These are phyloP conservation scores for Battus philenor DNA, from an alignment of 1,140 invertebrate genomes.

Conservation along the genomic window DNA sequence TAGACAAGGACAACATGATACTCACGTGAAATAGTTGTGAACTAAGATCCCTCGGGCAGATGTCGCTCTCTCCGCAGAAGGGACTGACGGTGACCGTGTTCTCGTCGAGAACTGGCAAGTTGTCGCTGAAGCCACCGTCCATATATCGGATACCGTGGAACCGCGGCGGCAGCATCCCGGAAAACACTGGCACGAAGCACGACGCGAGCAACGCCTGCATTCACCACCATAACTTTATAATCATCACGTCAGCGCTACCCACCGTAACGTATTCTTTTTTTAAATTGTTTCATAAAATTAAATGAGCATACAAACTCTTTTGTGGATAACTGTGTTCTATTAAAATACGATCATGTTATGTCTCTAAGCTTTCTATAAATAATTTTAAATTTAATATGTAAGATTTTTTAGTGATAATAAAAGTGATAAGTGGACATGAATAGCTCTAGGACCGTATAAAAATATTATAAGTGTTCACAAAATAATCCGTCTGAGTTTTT, in stretches of 20 bases:
- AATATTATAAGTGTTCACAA: too few species aligned
- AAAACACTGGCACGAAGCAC: constrained; percentile 97
- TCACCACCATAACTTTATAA: background rate
- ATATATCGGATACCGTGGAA: constrained; percentile 95
- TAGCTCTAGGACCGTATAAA: too few species aligned
- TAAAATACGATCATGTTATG: background rate
- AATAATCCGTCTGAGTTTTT: too few species aligned
- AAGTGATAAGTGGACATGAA: too few species aligned
- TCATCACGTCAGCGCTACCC: background rate
- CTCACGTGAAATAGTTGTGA: constrained; percentile 90
- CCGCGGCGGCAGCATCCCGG: constrained; percentile 92
- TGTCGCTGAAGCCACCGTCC: constrained; percentile 98
- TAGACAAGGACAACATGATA: too few species aligned
- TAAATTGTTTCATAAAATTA: background rate
- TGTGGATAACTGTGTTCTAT: background rate
- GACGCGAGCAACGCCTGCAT: constrained; percentile 91
- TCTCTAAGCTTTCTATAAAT: too few species aligned
- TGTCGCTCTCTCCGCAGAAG: constrained; percentile 98
- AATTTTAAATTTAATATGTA: too few species aligned
- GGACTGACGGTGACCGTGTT: constrained; percentile 98
- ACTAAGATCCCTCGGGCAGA: constrained; percentile 94
- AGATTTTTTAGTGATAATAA: too few species aligned
- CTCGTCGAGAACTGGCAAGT: constrained; percentile 94
- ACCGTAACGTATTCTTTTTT: background rate
- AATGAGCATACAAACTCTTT: background rate